Conservation (phyloP, 2,797 vertebrate species). For the Muraenolepis orangiensis region DNA sequence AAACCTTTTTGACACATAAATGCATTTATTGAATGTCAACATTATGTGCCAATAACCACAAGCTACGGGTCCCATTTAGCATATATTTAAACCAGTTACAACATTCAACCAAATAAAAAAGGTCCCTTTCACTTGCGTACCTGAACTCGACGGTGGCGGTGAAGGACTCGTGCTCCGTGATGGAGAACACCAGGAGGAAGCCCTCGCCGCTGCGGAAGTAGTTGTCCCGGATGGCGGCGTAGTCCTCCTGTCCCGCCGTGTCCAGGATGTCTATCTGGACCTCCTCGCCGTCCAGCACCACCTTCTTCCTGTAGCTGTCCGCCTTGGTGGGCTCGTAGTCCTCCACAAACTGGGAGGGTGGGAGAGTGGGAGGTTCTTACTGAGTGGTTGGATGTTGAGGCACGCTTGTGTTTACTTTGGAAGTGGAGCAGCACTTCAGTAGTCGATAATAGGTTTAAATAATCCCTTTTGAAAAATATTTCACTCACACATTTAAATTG, state of each 20-base stretch:
- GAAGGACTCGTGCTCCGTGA: constrained; percentile 95
- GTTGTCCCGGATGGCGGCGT: constrained; percentile 97
- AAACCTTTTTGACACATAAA: not conserved
- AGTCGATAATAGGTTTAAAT: too few relatives aligned
- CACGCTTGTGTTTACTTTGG: too few relatives aligned
- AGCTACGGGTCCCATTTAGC: not conserved
- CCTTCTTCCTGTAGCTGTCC: constrained; percentile 98
- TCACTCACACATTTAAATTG: not conserved
- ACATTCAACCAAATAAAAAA: not conserved
- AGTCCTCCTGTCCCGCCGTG: constrained; percentile 98
- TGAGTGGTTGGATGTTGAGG: too few relatives aligned
- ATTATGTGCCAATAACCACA: not conserved
- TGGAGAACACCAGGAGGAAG: constrained; percentile 95
- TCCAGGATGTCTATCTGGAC: constrained; percentile 98
- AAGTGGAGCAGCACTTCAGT: not conserved
- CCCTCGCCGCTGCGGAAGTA: constrained; percentile 98
- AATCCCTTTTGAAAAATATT: too few relatives aligned
- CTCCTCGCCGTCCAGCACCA: constrained; percentile 96
- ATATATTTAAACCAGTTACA: not conserved
- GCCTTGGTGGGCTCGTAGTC: constrained; percentile 99
- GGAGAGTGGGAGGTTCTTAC: too few relatives aligned
- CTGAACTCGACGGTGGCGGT: constrained; percentile 92
- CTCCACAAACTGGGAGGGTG: constrained; percentile 86
- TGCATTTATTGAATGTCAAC: not conserved
- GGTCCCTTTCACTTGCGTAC: too few relatives aligned